Evolutionary conservation across 1,140 invertebrate genomes (phyloP), one percentile per base, ranked within the genome.

Genomic region (Bombus pyrosoma): DNA sequence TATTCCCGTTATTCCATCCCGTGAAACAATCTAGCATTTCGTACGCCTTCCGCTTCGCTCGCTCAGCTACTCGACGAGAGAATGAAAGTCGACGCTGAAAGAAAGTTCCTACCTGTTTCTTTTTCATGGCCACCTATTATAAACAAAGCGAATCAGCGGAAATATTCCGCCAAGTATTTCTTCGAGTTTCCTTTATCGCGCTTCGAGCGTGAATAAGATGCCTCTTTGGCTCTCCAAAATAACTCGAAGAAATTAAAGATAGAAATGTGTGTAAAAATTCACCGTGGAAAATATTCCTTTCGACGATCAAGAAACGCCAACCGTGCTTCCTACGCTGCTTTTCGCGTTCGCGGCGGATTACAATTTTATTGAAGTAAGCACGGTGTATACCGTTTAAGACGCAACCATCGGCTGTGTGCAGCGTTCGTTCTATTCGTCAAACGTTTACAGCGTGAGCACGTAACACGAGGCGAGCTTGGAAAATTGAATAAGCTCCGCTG

Each of bases 401-500:
- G 72, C 39, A 41, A 76, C 59, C 18, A 32, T 66, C 28, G 81
- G 62, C 15, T 25, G 34, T 47, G 68, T 57, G 37, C 62, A 22
- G 18, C 53, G 82, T 79, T 79, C 37, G 73, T 87, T 87, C 87
- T 76, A 80, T 68, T 59, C 78, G 39, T n/a, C 39, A 57, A 59
- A 62, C 66, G 81, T 87, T 85, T 85, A 77, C 75, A 68, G 47
- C 22, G 57, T 28, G 25, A 28, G 3, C 57, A 57, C 57, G 72
- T 73, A 77, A 85, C 83, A 71, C 75, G 76, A 85, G 39, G 10
- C 62, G n/a, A 69, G 73, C 43, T 43, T 15, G 72, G 47, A 66
- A 87, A 87, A 85, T 88, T 87, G 86, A 88, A 88, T 80, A 64
- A 87, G 72, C 86, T 25, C 66, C 34, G 34, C 59, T 39, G 53